phyloP scores from a whole-genome alignment of 2,113 vertebrate species.

The Dasypus novemcinctus region DNA sequence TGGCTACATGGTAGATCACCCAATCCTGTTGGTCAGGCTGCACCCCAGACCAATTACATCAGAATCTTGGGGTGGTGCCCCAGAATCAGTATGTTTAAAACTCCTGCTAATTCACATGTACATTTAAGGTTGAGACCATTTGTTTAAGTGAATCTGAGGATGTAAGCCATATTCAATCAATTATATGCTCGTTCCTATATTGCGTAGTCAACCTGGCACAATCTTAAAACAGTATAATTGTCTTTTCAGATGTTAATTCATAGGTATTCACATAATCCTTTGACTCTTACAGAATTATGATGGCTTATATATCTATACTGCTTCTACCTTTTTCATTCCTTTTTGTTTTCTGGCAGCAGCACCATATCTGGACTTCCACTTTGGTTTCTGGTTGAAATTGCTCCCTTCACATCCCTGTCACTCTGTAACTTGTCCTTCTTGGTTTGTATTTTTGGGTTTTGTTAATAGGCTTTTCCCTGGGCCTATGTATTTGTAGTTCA shows the following conservation, averaged over 20 bases:
- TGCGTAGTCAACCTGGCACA: neutral
- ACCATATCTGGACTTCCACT: neutral
- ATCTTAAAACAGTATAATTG: neutral
- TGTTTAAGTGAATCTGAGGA: neutral
- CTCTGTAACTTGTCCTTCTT: neutral
- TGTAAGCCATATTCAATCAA: neutral
- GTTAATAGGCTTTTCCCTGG: neutral
- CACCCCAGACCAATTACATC: neutral
- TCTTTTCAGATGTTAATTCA: neutral
- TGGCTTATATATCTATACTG: neutral
- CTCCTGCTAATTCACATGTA: neutral
- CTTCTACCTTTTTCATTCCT: neutral
- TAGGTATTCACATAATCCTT: neutral
- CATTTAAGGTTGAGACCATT: neutral
- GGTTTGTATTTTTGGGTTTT: neutral
- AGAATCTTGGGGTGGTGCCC: neutral
- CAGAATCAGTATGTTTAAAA: neutral
- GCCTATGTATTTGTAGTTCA: neutral
- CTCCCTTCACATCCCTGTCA: neutral
- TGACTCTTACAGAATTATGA: neutral
- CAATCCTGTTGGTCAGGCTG: neutral
- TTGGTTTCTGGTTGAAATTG: neutral
- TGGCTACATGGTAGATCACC: neutral
- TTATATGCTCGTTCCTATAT: neutral
- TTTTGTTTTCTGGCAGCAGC: neutral